Conservation (phyloP, 2,113 vertebrate genomes). For the Myxocyprinus asiaticus region DNA sequence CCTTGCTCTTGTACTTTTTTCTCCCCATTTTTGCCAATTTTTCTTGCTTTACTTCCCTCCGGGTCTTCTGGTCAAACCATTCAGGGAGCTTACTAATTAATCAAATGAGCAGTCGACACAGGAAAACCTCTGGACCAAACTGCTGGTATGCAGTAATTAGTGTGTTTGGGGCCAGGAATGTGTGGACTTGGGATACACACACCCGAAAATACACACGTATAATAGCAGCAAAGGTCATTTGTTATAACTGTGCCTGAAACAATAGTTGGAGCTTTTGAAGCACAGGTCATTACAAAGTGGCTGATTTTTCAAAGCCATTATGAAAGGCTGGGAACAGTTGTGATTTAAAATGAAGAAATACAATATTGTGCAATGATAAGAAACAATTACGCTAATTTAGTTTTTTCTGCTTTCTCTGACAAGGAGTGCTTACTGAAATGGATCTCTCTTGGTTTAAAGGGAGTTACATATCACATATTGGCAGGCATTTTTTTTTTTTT, state of each 20-base stretch:
- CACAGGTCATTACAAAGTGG: slow-evolving; percentile 35
- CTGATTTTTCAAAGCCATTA: slow-evolving; percentile 48
- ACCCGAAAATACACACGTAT: slow-evolving; percentile 4
- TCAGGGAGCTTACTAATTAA: slow-evolving; percentile 69
- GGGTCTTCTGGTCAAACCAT: slow-evolving; percentile 63
- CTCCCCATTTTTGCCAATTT: slow-evolving; percentile 14
- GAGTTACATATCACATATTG: slow-evolving; percentile 29
- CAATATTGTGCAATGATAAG: slow-evolving; percentile 43
- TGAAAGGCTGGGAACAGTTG: slow-evolving; percentile 27
- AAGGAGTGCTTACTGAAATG: slow-evolving; percentile 7
- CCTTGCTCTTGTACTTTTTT: slow-evolving; percentile 13
- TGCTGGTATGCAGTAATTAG: slow-evolving; percentile 69
- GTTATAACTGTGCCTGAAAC: slow-evolving; percentile 39
- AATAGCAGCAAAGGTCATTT: slow-evolving; percentile 37
- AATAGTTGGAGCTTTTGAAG: slow-evolving; percentile 20
- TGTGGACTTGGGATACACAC: slow-evolving; percentile 31
- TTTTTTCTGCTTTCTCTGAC: slow-evolving; percentile 5
- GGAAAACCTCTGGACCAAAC: slow-evolving; percentile 49
- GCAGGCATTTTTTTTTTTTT: slow-evolving; percentile 38
- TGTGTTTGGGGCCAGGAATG: slow-evolving; percentile 66
- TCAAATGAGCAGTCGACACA: slow-evolving; percentile 71
- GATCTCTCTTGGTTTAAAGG: slow-evolving; percentile 26
- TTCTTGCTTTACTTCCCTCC: slow-evolving; percentile 54
- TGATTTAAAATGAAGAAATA: slow-evolving; percentile 29
- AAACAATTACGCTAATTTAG: slow-evolving; percentile 29